Evolutionary conservation across 2,888 invertebrate genomes (phyloP).

Genomic region (Patella ulyssiponensis): DNA sequence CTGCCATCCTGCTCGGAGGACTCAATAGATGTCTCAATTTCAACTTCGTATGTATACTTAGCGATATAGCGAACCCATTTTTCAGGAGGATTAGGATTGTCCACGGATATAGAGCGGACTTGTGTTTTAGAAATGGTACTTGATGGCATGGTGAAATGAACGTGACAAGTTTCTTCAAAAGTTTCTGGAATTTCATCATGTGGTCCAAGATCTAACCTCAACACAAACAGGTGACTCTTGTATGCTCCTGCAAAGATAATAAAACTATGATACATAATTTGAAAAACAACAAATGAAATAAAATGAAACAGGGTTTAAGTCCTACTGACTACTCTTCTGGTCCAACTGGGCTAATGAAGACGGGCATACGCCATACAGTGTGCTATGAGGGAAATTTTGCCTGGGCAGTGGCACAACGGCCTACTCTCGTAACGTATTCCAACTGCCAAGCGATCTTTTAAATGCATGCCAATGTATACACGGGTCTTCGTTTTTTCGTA

Average conservation of each 20-base stretch:
- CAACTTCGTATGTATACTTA: constrained; percentile 80
- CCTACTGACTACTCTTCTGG: neutral
- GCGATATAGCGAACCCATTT: constrained; percentile 98
- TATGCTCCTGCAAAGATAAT: constrained; percentile 84
- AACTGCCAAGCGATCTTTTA: too few relatives aligned
- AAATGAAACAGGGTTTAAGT: neutral
- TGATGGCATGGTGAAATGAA: constrained; percentile 97
- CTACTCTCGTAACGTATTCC: too few relatives aligned
- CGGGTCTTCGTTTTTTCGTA: too few relatives aligned
- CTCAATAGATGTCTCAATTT: constrained; percentile 62
- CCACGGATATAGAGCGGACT: constrained; percentile 83
- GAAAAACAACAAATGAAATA: neutral
- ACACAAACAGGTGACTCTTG: constrained; percentile 95
- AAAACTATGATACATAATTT: neutral
- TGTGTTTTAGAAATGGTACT: constrained; percentile 91
- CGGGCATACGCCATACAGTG: neutral
- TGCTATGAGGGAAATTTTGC: neutral
- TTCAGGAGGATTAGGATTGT: constrained; percentile 86
- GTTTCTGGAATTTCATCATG: constrained; percentile 97
- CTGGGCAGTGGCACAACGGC: too few relatives aligned
- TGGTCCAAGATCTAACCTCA: constrained; percentile 93
- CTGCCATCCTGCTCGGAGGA: constrained; percentile 30
- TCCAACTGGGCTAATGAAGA: neutral
- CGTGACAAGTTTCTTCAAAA: constrained; percentile 88
- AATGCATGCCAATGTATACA: too few relatives aligned